Conservation (phyloP, 1,140 invertebrate species). For the Drosophila gunungcola region DNA sequence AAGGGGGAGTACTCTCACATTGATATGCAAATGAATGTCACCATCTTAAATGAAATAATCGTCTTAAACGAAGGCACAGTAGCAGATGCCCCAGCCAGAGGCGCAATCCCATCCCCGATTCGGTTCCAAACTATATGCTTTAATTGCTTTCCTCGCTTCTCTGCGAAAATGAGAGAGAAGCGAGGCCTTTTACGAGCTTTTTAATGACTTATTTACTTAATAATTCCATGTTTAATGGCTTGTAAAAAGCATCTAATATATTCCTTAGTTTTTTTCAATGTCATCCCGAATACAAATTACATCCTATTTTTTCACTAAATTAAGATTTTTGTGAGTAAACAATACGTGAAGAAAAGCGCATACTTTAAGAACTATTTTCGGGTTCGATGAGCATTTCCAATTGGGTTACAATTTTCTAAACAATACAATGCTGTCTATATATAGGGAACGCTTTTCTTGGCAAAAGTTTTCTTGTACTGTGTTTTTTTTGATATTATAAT, state of each 20-base stretch:
- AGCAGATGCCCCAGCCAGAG: conserved; percentile 23
- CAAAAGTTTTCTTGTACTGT: neutral
- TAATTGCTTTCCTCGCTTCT: conserved; percentile 66
- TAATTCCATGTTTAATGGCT: conserved; percentile 27
- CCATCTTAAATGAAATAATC: conserved; percentile 83
- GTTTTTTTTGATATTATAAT: neutral
- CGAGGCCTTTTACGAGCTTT: conserved; percentile 49
- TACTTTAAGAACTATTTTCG: conserved; percentile 39
- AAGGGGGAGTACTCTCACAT: conserved; percentile 40
- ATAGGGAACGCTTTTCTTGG: neutral
- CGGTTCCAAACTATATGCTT: conserved; percentile 25
- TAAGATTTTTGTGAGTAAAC: conserved; percentile 59
- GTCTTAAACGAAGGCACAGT: conserved; percentile 71
- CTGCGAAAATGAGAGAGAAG: conserved; percentile 16
- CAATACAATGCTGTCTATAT: conserved; percentile 26
- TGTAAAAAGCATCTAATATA: conserved; percentile 29
- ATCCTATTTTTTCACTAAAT: conserved; percentile 52
- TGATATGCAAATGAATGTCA: conserved; percentile 84
- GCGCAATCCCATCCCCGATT: conserved; percentile 5
- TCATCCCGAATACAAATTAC: conserved; percentile 38
- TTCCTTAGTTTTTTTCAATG: conserved; percentile 57
- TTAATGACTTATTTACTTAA: conserved; percentile 72
- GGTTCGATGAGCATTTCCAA: conserved; percentile 54
- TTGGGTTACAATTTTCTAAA: conserved; percentile 72
- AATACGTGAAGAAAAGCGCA: conserved; percentile 21